Conservation (phyloP, 2,797 vertebrate genomes). For the Poeciliopsis paucimaculata region DNA sequence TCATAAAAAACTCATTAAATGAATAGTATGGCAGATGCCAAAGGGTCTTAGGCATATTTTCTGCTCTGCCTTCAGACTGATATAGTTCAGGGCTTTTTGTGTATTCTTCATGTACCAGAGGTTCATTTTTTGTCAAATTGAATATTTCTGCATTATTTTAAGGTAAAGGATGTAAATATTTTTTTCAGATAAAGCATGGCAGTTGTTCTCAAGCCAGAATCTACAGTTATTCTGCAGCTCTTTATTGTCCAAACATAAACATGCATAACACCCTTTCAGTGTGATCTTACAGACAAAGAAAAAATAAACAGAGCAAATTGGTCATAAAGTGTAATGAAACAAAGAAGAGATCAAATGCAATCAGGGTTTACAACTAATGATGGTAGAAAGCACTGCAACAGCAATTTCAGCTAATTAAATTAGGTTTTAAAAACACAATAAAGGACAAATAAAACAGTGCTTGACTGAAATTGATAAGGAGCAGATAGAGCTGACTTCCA, state of each 20-base stretch:
- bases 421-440: constrained; percentile 15
- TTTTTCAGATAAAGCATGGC: constrained; percentile 6
- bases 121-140: constrained; percentile 9
- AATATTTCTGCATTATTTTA: constrained; percentile 17
- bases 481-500: neutral
- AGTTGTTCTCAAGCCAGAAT: neutral
- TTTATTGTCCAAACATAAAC: constrained; percentile 11
- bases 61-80: constrained; percentile 7
- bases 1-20: constrained; percentile 15
- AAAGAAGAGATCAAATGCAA: constrained; percentile 30
- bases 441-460: constrained; percentile 13
- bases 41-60: constrained; percentile 6
- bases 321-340: constrained; percentile 34
- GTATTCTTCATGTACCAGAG: neutral
- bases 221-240: neutral
- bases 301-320: constrained; percentile 11
- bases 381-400: constrained; percentile 26
- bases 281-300: constrained; percentile 25
- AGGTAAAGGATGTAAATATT: neutral
- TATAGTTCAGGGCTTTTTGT: neutral
- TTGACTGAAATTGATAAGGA: constrained; percentile 23
- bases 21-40: constrained; percentile 4
- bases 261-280: constrained; percentile 3
- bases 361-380: constrained; percentile 33
- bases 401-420: constrained; percentile 37